These are phyloP conservation scores for Matsumurasca onukii DNA, from an alignment of 1,140 invertebrate species.

Conservation along the genomic window DNA sequence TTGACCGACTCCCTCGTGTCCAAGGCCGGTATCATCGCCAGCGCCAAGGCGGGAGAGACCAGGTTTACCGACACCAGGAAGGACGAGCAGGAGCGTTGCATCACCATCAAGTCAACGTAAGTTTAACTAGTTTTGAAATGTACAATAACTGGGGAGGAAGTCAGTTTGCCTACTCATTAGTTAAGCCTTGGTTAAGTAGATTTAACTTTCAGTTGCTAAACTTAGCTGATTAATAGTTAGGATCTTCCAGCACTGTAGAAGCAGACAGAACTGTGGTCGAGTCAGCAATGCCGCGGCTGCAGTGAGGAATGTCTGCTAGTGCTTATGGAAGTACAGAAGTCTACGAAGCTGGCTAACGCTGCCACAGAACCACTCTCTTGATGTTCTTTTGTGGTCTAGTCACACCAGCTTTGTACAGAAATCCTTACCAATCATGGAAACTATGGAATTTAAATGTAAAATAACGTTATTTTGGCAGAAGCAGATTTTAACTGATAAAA, in stretches of 20 bases:
- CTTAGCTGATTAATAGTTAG: not conserved
- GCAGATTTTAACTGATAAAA: no score
- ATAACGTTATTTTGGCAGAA: no score
- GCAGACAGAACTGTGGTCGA: conserved; percentile 1
- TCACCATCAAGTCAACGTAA: conserved; percentile 99
- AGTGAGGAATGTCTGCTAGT: conserved; percentile 9
- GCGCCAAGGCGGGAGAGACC: conserved; percentile 97
- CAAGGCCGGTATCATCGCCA: conserved; percentile 99
- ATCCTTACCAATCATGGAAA: no score
- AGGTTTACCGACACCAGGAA: conserved; percentile 99
- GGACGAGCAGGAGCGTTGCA: conserved; percentile 99
- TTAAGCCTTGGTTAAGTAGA: no score
- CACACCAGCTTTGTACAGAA: not conserved
- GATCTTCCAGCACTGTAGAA: conserved; percentile 20
- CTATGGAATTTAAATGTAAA: no score
- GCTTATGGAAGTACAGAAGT: conserved; percentile 18
- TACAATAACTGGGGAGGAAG: not conserved
- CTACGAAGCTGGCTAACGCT: conserved; percentile 9
- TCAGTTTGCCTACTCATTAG: no score
- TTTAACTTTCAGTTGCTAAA: no score
- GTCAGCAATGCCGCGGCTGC: conserved; percentile 6
- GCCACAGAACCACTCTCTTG: conserved; percentile 25
- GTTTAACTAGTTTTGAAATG: conserved; percentile 47
- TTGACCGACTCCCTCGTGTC: conserved; percentile 98
- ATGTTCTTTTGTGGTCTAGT: conserved; percentile 22